Evolutionary conservation across 2,113 vertebrate genomes (phyloP).

Genomic region (Astur gentilis): DNA sequence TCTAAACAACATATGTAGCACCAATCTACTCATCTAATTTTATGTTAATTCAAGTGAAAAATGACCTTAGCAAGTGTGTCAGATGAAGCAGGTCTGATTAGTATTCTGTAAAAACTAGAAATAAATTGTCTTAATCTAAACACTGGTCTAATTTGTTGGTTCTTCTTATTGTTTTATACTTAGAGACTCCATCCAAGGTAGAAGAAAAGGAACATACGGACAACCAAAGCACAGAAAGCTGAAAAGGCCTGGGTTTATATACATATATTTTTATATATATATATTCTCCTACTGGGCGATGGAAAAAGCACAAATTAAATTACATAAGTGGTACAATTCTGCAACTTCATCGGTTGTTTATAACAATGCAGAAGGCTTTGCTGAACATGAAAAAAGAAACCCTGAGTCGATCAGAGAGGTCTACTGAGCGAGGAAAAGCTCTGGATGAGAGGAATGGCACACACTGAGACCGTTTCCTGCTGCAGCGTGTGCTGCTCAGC

Average conservation of each 20-base stretch:
- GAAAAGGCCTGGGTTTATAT: neutral
- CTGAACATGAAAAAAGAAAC: neutral
- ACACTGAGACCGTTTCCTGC: neutral
- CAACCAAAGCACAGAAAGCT: neutral
- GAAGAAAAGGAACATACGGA: neutral
- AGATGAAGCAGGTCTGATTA: neutral
- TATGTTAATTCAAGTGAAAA: constrained; percentile 37
- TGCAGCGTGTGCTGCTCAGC: neutral
- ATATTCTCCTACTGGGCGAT: neutral
- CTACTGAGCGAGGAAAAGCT: neutral
- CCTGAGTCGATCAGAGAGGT: neutral
- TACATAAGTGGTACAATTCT: neutral
- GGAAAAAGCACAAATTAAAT: neutral
- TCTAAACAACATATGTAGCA: constrained; percentile 24
- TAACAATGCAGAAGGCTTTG: neutral
- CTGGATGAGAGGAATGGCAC: neutral
- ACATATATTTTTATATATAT: neutral
- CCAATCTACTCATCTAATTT: constrained; percentile 41
- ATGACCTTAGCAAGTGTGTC: neutral
- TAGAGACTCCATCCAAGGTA: neutral
- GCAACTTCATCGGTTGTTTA: neutral
- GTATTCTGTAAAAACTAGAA: neutral
- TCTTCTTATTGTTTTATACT: neutral
- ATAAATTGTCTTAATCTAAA: constrained; percentile 3
- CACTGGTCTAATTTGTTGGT: neutral